phyloP scores from a whole-genome alignment of 2,113 vertebrate genomes.

The Gracilinanus agilis region DNA sequence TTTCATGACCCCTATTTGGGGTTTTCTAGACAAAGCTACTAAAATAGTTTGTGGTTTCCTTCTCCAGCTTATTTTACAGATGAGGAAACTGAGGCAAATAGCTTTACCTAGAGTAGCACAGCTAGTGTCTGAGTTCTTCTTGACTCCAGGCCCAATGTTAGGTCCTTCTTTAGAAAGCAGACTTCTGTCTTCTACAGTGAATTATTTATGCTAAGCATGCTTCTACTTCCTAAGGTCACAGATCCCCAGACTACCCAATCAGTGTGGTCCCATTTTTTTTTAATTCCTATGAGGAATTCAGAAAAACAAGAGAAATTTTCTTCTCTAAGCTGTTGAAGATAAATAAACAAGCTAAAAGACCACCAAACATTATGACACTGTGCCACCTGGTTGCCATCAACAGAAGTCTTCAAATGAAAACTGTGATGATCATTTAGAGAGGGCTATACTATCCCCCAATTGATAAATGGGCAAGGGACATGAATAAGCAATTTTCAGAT shows the following conservation, averaged over 20 bases:
- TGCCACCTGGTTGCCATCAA: too few relatives aligned
- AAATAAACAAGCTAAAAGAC: background rate
- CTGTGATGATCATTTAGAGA: background rate
- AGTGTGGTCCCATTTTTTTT: background rate
- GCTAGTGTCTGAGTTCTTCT: too few relatives aligned
- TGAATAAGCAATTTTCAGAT: too few relatives aligned
- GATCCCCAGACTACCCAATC: background rate
- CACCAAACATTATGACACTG: background rate
- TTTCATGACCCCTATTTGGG: too few relatives aligned
- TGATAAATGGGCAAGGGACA: too few relatives aligned
- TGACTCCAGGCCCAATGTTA: background rate
- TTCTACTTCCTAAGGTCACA: background rate
- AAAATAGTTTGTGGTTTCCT: too few relatives aligned
- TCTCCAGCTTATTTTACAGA: too few relatives aligned
- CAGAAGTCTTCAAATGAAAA: background rate
- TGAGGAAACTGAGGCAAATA: too few relatives aligned
- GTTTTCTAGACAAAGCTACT: too few relatives aligned
- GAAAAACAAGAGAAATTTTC: background rate
- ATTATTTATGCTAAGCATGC: background rate
- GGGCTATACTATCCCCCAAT: too few relatives aligned
- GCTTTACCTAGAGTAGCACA: too few relatives aligned
- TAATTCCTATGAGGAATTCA: background rate
- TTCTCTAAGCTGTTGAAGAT: background rate
- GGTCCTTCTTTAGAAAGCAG: background rate
- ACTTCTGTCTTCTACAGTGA: background rate